A percentile compares a stretch with the other conserved stretches of the same genome.
These are phyloP conservation scores for Rhysida immarginata DNA, from an alignment of 1,140 invertebrate species.

Conservation along the genomic window DNA sequence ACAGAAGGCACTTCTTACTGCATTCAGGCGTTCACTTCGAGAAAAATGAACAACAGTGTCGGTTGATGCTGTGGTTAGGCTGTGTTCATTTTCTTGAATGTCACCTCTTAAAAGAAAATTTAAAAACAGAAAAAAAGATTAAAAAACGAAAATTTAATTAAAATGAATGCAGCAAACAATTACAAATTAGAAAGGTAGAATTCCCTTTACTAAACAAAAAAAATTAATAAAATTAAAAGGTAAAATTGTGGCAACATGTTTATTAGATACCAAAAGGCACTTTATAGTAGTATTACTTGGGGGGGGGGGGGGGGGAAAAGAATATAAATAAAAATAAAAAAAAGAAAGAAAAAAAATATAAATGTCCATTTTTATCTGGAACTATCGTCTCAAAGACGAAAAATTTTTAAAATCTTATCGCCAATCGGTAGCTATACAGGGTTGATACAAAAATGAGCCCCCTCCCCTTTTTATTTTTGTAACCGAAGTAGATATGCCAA, in stretches of 20 bases:
- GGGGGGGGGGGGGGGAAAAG: too few relatives aligned
- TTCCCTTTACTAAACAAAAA: neutral
- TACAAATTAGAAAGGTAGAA: neutral
- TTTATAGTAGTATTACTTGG: neutral
- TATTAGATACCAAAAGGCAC: slow-evolving; percentile 16
- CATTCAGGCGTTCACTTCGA: slow-evolving; percentile 38
- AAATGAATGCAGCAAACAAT: slow-evolving; percentile 6
- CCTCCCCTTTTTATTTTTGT: too few relatives aligned
- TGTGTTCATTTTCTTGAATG: slow-evolving; percentile 15
- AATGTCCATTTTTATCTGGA: too few relatives aligned
- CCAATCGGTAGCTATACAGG: too few relatives aligned
- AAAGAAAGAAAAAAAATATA: too few relatives aligned
- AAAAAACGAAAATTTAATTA: too few relatives aligned
- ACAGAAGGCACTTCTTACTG: slow-evolving; percentile 38
- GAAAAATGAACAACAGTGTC: slow-evolving; percentile 17
- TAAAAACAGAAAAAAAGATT: too few relatives aligned
- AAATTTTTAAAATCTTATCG: too few relatives aligned
- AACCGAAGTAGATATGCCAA: too few relatives aligned
- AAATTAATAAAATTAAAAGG: neutral
- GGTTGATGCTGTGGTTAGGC: slow-evolving; percentile 13
- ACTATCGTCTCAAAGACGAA: too few relatives aligned
- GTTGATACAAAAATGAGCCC: too few relatives aligned
- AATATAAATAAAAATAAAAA: too few relatives aligned
- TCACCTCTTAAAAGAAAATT: slow-evolving; percentile 17
- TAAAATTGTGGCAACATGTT: slow-evolving; percentile 15